These are phyloP conservation scores for Chromoteleia sp. DNA, from an alignment of 2,888 invertebrate genomes.

Conservation along the genomic window DNA sequence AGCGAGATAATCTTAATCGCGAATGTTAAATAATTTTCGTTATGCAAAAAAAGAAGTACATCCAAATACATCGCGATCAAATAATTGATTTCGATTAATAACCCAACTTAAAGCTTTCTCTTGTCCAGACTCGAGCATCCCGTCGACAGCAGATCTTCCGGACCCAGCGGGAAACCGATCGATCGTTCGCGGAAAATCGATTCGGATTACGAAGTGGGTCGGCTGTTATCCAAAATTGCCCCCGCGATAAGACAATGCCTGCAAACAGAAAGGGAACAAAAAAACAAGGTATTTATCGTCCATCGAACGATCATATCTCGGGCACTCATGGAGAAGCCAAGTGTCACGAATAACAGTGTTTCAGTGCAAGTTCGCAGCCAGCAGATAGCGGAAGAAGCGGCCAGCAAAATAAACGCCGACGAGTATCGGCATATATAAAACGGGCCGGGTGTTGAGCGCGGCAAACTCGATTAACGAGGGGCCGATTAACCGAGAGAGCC, in stretches of 20 bases:
- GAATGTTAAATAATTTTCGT: not conserved
- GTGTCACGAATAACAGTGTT: slow-evolving; percentile 54
- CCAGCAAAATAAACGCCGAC: slow-evolving; percentile 61
- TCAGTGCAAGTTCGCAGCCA: slow-evolving; percentile 56
- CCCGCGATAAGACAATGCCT: slow-evolving; percentile 27
- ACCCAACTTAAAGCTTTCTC: too few species aligned
- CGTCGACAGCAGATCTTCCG: too few species aligned
- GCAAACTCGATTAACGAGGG: slow-evolving; percentile 66
- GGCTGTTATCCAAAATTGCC: slow-evolving; percentile 1
- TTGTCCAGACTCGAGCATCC: too few species aligned
- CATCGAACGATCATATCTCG: slow-evolving; percentile 26
- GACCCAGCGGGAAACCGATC: too few species aligned
- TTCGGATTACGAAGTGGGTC: slow-evolving; percentile 7
- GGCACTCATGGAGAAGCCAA: slow-evolving; percentile 29
- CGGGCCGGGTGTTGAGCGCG: slow-evolving; percentile 33
- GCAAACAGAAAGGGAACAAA: slow-evolving; percentile 22
- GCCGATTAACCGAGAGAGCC: slow-evolving; percentile 55
- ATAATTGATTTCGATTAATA: too few species aligned
- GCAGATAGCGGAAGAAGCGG: slow-evolving; percentile 67
- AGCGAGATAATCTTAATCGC: slow-evolving; percentile 17
- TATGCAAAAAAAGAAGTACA: too few species aligned
- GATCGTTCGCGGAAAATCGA: too few species aligned
- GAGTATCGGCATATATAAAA: slow-evolving; percentile 56
- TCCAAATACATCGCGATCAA: too few species aligned
- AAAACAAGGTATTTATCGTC: slow-evolving; percentile 46